Base-by-base conservation (phyloP, 2,113 vertebrate species). In the Bufo bufo region DNA sequence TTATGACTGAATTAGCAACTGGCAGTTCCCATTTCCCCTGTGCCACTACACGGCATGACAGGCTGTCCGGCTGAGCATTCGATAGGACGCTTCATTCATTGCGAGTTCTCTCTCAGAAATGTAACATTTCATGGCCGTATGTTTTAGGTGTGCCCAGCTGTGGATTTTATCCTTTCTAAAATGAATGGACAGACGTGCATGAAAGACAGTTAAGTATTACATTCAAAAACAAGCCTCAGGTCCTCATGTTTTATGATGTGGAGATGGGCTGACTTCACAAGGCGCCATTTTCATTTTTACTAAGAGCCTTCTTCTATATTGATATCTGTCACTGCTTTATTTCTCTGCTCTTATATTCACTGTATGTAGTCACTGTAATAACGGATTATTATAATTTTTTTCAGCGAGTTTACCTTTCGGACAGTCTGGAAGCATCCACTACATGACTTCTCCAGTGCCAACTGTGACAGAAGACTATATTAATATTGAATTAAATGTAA, bases 121-220 rank as follows among this genome's bases (percentile, higher is more conserved):
- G 33, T 52, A 58, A 45, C 23, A 4, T 43, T 43, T 61, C 6
- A 45, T 45, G 23, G 1, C 66, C 47, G 79, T 90, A 71, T 86
- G 63, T 88, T 87, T 17, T 69, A 94, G 94, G 87, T 94, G 85
- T 95, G 93, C 16, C 92, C 93, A 4, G 93, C 93, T 6, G 87
- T 93, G 0, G 91, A 91, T 2, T 82, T 54, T 0, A 89, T 93
- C 71, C 66, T 93, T 14, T 1, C 3, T 1, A 88, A 90, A 0
- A 83, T 93, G 84, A 93, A 93, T 13, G 71, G 19, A 83, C 92
- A 92, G 81, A 87, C 93, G 9, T 17, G 69, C 52, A 58, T 71
- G 0, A 6, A 90, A 75, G 72, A 61, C 0, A 10, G 92, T 94
- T 75, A 87, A 89, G 74, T 0, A 63, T 23, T 33, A 33, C 59